phyloP scores from a whole-genome alignment of 1,140 invertebrate species.

The Heliothis virescens region DNA sequence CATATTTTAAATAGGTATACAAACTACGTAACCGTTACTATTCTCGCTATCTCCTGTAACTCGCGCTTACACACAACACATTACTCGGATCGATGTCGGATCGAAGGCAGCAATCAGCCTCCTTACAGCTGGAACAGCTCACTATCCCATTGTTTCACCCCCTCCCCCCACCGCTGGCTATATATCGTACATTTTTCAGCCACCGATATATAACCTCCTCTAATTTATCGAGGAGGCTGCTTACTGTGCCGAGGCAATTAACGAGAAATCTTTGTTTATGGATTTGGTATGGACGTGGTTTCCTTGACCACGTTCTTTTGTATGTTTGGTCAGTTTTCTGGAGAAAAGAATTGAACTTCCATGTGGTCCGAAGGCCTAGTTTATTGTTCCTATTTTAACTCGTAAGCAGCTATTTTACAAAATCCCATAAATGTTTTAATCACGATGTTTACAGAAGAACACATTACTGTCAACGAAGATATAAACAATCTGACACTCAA shows the following conservation, averaged over 20 bases:
- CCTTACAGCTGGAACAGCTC: constrained; percentile 61
- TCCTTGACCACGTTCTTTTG: not conserved
- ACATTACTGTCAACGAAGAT: not conserved
- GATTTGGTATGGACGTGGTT: not conserved
- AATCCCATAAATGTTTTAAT: too few relatives aligned
- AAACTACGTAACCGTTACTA: not conserved
- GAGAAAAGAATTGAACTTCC: too few relatives aligned
- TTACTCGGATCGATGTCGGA: constrained; percentile 80
- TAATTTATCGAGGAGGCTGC: constrained; percentile 19
- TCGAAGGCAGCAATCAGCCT: constrained; percentile 77
- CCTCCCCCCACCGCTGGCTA: not conserved
- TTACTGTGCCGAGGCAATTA: constrained; percentile 22
- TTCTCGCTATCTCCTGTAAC: constrained; percentile 22
- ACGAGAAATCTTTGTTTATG: not conserved
- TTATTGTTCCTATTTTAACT: too few relatives aligned
- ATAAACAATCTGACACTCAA: not conserved
- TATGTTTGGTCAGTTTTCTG: too few relatives aligned
- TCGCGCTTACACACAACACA: constrained; percentile 52
- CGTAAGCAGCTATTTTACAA: too few relatives aligned
- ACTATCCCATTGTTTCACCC: constrained; percentile 58
- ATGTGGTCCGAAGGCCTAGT: too few relatives aligned
- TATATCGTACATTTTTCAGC: constrained; percentile 42
- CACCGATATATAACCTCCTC: not conserved
- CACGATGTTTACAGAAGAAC: too few relatives aligned
- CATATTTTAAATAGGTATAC: not conserved